phyloP scores from a whole-genome alignment of 2,888 invertebrate species.

The Rhamnusium bicolor region DNA sequence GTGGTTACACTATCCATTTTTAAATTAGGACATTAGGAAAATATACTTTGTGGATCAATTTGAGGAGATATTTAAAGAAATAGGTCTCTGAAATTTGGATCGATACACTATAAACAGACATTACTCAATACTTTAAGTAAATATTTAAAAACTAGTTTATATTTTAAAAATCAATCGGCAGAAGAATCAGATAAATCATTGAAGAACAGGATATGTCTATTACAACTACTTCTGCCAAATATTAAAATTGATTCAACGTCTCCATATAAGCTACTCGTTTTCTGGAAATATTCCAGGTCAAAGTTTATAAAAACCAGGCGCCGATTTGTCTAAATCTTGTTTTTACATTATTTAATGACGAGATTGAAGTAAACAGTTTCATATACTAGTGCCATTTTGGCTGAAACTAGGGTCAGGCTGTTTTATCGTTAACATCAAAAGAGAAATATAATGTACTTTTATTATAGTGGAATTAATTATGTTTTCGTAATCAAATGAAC shows the following conservation, averaged over 20 bases:
- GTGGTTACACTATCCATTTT: too few relatives aligned
- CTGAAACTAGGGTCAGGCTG: neutral
- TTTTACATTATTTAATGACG: slow-evolving; percentile 21
- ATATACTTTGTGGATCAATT: too few relatives aligned
- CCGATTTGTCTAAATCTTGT: slow-evolving; percentile 32
- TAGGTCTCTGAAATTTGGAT: too few relatives aligned
- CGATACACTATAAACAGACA: too few relatives aligned
- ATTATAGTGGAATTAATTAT: neutral
- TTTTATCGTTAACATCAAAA: neutral
- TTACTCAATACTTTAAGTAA: too few relatives aligned
- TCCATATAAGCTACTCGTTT: slow-evolving; percentile 3
- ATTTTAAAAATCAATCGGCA: too few relatives aligned
- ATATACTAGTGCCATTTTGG: neutral
- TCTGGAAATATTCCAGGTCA: slow-evolving; percentile 34
- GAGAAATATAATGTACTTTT: neutral
- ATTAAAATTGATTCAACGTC: slow-evolving; percentile 12
- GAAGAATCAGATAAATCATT: too few relatives aligned
- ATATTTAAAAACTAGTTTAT: too few relatives aligned
- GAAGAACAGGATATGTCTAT: too few relatives aligned
- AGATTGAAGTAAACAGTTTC: neutral
- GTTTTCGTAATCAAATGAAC: neutral
- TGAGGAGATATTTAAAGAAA: too few relatives aligned
- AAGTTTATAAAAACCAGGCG: slow-evolving; percentile 27
- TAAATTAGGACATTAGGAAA: too few relatives aligned
- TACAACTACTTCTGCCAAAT: neutral